Percentiles rank a stretch among this genome's conserved stretches.
Evolutionary conservation across 2,888 invertebrate species (phyloP).

Genomic region (Drosophila sordidapex): DNA sequence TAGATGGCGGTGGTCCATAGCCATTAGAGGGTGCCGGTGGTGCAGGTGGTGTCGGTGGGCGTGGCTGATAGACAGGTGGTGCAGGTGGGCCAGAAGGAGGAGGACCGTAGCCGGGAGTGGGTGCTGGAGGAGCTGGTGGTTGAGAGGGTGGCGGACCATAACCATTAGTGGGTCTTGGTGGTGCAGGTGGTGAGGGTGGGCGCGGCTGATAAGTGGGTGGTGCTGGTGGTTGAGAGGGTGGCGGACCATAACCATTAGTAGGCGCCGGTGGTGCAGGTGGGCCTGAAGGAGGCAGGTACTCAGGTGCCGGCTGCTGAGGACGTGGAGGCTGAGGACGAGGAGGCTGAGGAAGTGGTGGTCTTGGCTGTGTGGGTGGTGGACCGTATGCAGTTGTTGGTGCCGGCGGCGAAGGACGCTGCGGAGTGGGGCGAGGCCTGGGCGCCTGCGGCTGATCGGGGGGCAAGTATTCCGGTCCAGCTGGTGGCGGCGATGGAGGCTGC

Average conservation of each 20-base stretch:
- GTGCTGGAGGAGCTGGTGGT: slow-evolving; percentile 19
- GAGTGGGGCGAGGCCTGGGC: slow-evolving; percentile 57
- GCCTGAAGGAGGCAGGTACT: slow-evolving; percentile 56
- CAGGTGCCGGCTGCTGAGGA: slow-evolving; percentile 34
- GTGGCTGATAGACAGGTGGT: slow-evolving; percentile 13
- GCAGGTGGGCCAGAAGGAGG: slow-evolving; percentile 14
- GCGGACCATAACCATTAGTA: slow-evolving; percentile 36
- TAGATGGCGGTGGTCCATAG: neutral
- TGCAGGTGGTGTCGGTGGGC: neutral
- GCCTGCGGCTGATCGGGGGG: slow-evolving; percentile 56
- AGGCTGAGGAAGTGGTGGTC: slow-evolving; percentile 32
- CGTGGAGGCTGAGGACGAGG: slow-evolving; percentile 32
- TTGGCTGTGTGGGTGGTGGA: slow-evolving; percentile 53
- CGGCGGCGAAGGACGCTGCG: slow-evolving; percentile 44
- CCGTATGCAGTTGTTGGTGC: slow-evolving; percentile 48
- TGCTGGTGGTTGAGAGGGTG: slow-evolving; percentile 39
- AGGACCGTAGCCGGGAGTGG: too few species aligned
- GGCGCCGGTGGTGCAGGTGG: slow-evolving; percentile 39
- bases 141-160: slow-evolving; percentile 31
- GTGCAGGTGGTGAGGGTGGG: slow-evolving; percentile 52
- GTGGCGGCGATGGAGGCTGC: slow-evolving; percentile 56
- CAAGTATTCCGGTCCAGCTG: slow-evolving; percentile 58
- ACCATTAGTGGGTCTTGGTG: slow-evolving; percentile 25
- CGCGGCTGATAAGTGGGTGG: slow-evolving; percentile 52
- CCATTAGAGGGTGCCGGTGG: slow-evolving; percentile 14